Base-by-base conservation (phyloP, 2,797 vertebrate species). In the Dromococcyx pavoninus region DNA sequence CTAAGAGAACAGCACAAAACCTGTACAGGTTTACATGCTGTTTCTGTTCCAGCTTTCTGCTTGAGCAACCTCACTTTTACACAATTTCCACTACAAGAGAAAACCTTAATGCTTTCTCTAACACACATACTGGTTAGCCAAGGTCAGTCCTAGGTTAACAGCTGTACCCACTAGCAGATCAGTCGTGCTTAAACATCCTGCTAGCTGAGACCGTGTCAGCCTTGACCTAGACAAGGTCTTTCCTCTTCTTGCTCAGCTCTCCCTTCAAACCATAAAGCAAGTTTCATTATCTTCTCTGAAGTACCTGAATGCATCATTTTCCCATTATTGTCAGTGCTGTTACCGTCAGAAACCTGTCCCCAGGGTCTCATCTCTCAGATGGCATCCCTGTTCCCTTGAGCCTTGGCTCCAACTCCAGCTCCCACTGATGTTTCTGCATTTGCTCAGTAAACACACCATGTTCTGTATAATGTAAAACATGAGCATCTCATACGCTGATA, bases 161-260 rank as follows among this genome's bases (percentile, higher is more conserved):
- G 10, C 54, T 74, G 32, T 1, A 46, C 2, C 50, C 75, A 17
- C 71, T 6, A 56, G 21, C 72, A 66, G 54, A 43, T 13, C 35
- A 41, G 35, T 11, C 4, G 1, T 60, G 51, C 56, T 81, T 39
- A 9, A 72, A 33, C 43, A 88, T 17, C 35, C 48, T 16, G 32
- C 37, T 35, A 50, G 21, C 2, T 33, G 33, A 57, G 48, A 21
- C 30, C 43, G 16, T 30, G 13, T 15, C 79, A 84, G 51, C 72
- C 58, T 54, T 65, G 91, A 92, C 89, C 86, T n/a, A 81, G 23
- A 41, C 60, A 94, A 96, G 43, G 78, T 57, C 86, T 62, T 73
- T 88, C 72, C 37, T 81, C 35, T 33, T 48, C 75, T 79, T 61
- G 10, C 82, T 72, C 56, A 64, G 69, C 69, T 88, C 35, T 74